Base-by-base conservation (phyloP, 2,113 vertebrate species). In the Notechis scutatus region DNA sequence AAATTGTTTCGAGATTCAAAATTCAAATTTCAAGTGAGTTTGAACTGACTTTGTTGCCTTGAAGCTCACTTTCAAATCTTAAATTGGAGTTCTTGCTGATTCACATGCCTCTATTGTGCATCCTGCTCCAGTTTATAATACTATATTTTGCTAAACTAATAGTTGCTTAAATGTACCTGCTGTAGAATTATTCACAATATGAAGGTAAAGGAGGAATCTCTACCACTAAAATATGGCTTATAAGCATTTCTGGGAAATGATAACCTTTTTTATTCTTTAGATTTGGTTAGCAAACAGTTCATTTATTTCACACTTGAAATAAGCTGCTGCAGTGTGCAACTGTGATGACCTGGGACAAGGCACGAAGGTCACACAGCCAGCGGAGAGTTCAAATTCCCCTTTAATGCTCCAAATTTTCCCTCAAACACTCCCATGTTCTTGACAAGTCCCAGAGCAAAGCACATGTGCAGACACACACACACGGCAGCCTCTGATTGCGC, bases 281-380 rank as follows among this genome's bases (percentile, higher is more conserved):
- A 85, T 92, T 96, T 95, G 92, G 93, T 92, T 0, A 2, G 14
- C 81, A 94, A 93, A 93, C n/a, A 85, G 47, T 88, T 54, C n/a
- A 69, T 93, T 96, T 23, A 0, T 69, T 94, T 39, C 18, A 24
- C 94, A 94, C 94, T 95, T 94, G 64, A 93, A 54, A 86, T 50
- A 61, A 42, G 26, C 55, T 94, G 91, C 20, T 3, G 3, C 29
- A 9, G 21, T 6, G 23, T 21, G 3, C 61, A 64, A 4, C 61
- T 24, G 21, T 57, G 56, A 57, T 57, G 56, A 23, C 56, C 50
- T 12, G 11, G 50, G 50, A 52, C 50, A 52, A 52, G 10, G 50
- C 50, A 52, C 11, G 50, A 52, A 57, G 56, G 56, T 57, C 56
- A 57, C 21, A 57, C 6, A 57, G 21, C 1, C 56, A 57, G 6